A percentile compares a stretch with the other conserved stretches of the same genome.
Conservation (phyloP, 2,797 vertebrate genomes). For the Gymnopithys bicolor region DNA sequence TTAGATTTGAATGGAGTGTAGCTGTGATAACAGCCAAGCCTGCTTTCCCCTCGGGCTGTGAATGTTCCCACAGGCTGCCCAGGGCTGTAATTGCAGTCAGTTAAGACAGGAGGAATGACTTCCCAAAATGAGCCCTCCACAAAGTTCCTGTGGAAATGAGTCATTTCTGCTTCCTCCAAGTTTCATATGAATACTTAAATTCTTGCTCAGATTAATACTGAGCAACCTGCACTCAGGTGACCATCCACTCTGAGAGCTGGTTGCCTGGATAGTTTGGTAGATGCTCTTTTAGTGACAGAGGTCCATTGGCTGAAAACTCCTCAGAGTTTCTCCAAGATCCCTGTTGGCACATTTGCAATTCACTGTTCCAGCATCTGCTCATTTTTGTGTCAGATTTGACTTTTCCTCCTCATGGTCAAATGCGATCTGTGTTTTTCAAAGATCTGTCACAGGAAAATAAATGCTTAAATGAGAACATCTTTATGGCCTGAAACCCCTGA, state of each 20-base stretch:
- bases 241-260: no score
- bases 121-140: background rate
- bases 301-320: background rate
- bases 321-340: accelerated
- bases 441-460: background rate
- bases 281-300: background rate
- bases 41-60: background rate
- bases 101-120: background rate
- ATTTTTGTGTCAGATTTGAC: background rate
- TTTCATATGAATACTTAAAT: background rate
- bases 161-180: background rate
- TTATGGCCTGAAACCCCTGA: background rate
- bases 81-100: background rate
- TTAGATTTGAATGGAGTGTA: background rate
- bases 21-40: background rate
- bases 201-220: accelerated
- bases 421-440: background rate
- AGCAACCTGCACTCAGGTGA: background rate
- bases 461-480: background rate
- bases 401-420: background rate
- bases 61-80: background rate
- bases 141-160: background rate
- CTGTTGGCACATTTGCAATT: background rate
- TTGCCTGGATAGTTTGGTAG: background rate
- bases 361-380: accelerated